A percentile compares a stretch with the other conserved stretches of the same genome.
phyloP scores from a whole-genome alignment of 2,113 vertebrate genomes.

The Vireo altiloquus region DNA sequence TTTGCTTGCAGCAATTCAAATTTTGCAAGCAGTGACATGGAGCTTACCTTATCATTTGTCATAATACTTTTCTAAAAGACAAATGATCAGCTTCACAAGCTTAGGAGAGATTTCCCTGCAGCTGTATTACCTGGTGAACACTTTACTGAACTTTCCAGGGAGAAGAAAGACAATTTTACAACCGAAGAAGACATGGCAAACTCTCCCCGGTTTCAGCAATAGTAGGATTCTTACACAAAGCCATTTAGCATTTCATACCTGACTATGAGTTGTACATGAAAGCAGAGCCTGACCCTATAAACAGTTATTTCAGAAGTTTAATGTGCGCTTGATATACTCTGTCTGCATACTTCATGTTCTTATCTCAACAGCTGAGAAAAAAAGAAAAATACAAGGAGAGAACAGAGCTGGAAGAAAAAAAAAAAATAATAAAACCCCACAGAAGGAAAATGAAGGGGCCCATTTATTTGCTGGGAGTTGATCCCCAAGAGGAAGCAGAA shows the following conservation, averaged over 20 bases:
- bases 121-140: neutral
- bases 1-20: neutral
- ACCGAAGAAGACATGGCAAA: neutral
- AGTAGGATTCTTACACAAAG: neutral
- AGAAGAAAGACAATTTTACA: neutral
- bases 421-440: accelerated
- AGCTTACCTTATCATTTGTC: neutral
- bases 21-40: neutral
- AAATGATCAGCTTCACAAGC: neutral
- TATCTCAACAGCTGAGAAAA: neutral
- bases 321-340: neutral
- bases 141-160: neutral
- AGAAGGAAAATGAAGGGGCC: neutral
- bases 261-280: neutral
- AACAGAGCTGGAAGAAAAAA: neutral
- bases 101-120: neutral
- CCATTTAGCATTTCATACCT: neutral
- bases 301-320: neutral
- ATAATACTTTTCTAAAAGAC: neutral
- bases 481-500: neutral
- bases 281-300: neutral
- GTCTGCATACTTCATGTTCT: neutral
- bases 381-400: accelerated
- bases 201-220: neutral
- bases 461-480: neutral